Evolutionary conservation across 2,113 vertebrate genomes (phyloP), one percentile per base, ranked within the genome.

Genomic region (Bujurquina vittata): DNA sequence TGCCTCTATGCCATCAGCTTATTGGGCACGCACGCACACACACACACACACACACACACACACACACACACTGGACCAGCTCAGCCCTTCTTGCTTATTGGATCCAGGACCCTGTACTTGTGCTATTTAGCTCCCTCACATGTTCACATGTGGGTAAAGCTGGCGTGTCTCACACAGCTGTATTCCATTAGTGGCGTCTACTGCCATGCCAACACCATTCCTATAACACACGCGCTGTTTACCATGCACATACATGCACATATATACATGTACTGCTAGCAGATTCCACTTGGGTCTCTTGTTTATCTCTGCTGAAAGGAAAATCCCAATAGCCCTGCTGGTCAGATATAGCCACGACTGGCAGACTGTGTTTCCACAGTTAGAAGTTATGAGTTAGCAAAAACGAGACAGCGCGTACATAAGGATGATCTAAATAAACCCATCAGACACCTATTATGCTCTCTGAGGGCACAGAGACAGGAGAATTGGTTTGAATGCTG

Each of bases 151-250:
- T 93, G 92, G 89, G 89, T 92, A 87, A 79, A 54, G 79, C 60
- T 94, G 87, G 80, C 85, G 73, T 92, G 91, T 91, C 89, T 88
- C 37, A 79, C 86, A 88, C 95, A 95, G 90, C 92, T 95, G 93
- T 85, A 80, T 85, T 87, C 87, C 91, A 95, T 95, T 95, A 95
- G 90, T 59, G 84, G 90, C 87, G 79, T 93, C 93, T 94, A 83
- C 88, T 85, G 84, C 91, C 85, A 85, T 92, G 63, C 89, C 23
- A 40, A 81, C 84, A 81, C 83, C 72, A 75, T 80, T 90, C 81
- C 81, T 90, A 69, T 74, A 80, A 54, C 75, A 60, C 46, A 11
- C 5, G 10, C 54, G 8, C 54, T 23, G 23, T 58, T 55, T 49
- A 31, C 10, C 26, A 49, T 46, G 69, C 58, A 59, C 49, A 54